phyloP scores from a whole-genome alignment of 2,888 invertebrate genomes.

The Nomada ruficornis region DNA sequence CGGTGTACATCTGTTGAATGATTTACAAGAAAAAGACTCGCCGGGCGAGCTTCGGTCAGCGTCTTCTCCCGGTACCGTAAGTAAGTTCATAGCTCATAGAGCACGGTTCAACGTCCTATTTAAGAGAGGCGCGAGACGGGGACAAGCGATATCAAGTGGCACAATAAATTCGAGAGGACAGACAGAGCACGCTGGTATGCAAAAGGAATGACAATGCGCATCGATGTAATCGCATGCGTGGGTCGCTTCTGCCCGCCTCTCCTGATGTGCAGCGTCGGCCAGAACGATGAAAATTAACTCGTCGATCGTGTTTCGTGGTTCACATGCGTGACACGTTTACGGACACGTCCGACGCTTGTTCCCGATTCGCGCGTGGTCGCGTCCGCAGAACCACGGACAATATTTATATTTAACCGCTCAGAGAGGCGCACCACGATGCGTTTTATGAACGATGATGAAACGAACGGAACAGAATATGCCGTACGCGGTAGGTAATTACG shows the following conservation, averaged over 20 bases:
- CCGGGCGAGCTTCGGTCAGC: neutral
- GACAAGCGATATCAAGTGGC: conserved; percentile 64
- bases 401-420: conserved; percentile 45
- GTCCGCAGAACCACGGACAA: conserved; percentile 25
- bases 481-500: neutral
- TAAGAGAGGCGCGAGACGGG: conserved; percentile 57
- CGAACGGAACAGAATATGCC: conserved; percentile 2
- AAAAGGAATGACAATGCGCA: conserved; percentile 65
- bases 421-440: neutral
- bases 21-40: conserved; percentile 5
- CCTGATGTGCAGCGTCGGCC: neutral
- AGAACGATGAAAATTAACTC: conserved; percentile 27
- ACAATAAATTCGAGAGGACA: conserved; percentile 66
- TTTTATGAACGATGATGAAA: conserved; percentile 28
- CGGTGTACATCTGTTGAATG: conserved; percentile 25
- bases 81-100: conserved; percentile 70
- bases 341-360: conserved; percentile 17
- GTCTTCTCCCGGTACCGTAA: conserved; percentile 63
- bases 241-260: conserved; percentile 31
- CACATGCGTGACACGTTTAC: conserved; percentile 23
- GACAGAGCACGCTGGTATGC: conserved; percentile 57
- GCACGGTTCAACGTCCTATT: conserved; percentile 74
- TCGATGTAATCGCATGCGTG: conserved; percentile 63
- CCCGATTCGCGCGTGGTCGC: conserved; percentile 19
- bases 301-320: conserved; percentile 25